Evolutionary conservation across 2,888 invertebrate species (phyloP).

Genomic region (Trimorus sp.): DNA sequence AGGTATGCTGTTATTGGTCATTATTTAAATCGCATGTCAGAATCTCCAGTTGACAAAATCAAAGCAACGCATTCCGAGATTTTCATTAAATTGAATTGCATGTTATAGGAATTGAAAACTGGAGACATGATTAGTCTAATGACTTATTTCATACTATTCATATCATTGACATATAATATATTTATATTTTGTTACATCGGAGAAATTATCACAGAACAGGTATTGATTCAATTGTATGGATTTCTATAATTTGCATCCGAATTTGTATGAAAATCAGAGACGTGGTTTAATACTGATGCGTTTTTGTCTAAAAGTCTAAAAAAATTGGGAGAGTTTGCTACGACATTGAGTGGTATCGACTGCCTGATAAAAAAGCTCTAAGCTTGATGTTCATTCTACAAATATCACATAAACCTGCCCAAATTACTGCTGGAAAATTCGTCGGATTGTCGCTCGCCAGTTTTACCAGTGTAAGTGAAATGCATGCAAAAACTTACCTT

Average conservation of each 20-base stretch:
- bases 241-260: slow-evolving; percentile 32
- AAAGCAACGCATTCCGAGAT: background rate
- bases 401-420: slow-evolving; percentile 32
- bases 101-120: slow-evolving; percentile 22
- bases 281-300: too few species aligned
- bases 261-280: too few species aligned
- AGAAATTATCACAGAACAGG: slow-evolving; percentile 37
- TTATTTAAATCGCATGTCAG: too few species aligned
- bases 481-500: too few species aligned
- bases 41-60: background rate
- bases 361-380: slow-evolving; percentile 67
- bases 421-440: slow-evolving; percentile 48
- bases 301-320: slow-evolving; percentile 60
- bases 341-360: slow-evolving; percentile 70
- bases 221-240: slow-evolving; percentile 71
- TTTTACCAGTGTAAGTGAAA: slow-evolving; percentile 28
- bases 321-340: slow-evolving; percentile 68
- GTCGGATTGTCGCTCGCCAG: slow-evolving; percentile 25
- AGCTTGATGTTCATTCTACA: slow-evolving; percentile 64
- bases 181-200: slow-evolving; percentile 52
- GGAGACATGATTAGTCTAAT: slow-evolving; percentile 1
- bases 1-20: slow-evolving; percentile 17
- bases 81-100: background rate
- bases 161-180: slow-evolving; percentile 48
- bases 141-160: slow-evolving; percentile 28